These are phyloP conservation scores for Allobates femoralis DNA, from an alignment of 2,797 vertebrate species.

Conservation along the genomic window DNA sequence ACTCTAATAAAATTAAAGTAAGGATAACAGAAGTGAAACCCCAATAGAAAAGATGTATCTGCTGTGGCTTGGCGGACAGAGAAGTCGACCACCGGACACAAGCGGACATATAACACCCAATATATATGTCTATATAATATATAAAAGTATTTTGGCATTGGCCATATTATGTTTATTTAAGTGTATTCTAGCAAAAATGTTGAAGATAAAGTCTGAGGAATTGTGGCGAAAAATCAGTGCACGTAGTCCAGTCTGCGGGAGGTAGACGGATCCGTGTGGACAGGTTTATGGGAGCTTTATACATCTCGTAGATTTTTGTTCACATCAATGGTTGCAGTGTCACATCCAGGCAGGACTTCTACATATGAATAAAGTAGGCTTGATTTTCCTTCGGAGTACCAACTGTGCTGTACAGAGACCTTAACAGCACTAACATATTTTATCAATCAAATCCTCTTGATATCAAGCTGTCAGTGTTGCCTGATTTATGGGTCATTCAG, in stretches of 20 bases:
- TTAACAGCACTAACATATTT: constrained; percentile 36
- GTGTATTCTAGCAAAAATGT: no score
- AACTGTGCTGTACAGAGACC: constrained; percentile 31
- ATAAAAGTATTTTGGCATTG: background rate
- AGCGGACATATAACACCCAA: no score
- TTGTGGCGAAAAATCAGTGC: background rate
- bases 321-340: constrained; percentile 40
- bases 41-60: no score
- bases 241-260: constrained; percentile 28
- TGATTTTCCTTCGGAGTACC: constrained; percentile 20
- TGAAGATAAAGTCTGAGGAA: background rate
- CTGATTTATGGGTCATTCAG: constrained; percentile 35
- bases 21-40: no score
- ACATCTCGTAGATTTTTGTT: constrained; percentile 21
- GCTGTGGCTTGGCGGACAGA: no score
- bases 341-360: constrained; percentile 16
- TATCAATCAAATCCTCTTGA: constrained; percentile 43
- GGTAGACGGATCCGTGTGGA: constrained; percentile 30
- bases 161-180: background rate
- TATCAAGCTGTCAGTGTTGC: constrained; percentile 47
- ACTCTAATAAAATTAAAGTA: no score
- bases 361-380: constrained; percentile 24
- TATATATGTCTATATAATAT: no score
- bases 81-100: no score
- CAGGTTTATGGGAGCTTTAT: constrained; percentile 51